Base-by-base conservation (phyloP, 2,888 invertebrate genomes). In the Rhaphigaster nebulosa region DNA sequence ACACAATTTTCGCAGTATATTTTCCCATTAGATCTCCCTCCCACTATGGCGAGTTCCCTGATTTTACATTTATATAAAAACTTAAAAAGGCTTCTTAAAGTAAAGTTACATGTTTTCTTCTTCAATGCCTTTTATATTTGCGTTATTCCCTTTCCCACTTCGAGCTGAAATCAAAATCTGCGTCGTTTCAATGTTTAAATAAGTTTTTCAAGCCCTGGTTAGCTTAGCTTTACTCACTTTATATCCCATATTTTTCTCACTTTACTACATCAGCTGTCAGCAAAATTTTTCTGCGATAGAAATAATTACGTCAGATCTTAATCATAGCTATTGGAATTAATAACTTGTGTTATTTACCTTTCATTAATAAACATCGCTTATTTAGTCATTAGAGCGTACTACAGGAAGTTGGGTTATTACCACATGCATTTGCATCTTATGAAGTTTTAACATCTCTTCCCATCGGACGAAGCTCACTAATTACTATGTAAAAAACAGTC, bases 341-440 rank as follows among this genome's bases (percentile, higher is more conserved):
- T 38, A 38, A 6, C 38, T 20, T 76, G 20, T 76, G 18, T 38
- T 70, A 70, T 70, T 70, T 70, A 70, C 18, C 34, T 4, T 70
- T 38, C 34, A 76, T 76, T 76, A 70, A 29, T 29, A 76, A 76
- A 34, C 34, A 76, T 76, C 20, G 12, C 70, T 76, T 76, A 76
- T 76, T 23, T 76, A 38, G 5, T 23, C 70, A 76, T 76, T 76
- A 34, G 70, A 76, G 34, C 70, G 38, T 65, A 18, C 65, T 34
- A 84, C 45, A 45, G 84, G 84, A 84, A 84, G 84, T 13, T 45
- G 84, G 84, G 84, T 45, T 50, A 13, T 84, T 84, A 45, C 45
- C 45, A 13, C 26, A 20, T 50, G 84, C 38, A 76, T 84, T 41
- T 45, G 84, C 84, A 84, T 84, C 84, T 84, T 84, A 41, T 45